Percentiles rank a stretch among this genome's conserved stretches.
Evolutionary conservation across 1,140 invertebrate genomes (phyloP).

Genomic region (Saxidomus purpurata): DNA sequence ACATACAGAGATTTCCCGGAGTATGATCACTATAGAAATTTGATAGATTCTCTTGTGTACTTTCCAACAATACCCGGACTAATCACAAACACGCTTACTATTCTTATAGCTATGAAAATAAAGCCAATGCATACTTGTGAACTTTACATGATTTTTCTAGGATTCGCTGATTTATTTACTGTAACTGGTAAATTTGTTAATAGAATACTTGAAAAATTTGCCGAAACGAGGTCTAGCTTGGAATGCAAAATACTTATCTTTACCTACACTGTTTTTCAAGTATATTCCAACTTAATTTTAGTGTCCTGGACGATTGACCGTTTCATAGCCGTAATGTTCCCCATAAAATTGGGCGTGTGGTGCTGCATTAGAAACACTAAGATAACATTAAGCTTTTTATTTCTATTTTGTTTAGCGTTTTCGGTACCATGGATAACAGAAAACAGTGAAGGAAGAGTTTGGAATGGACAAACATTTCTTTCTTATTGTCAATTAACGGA

Average conservation of each 20-base stretch:
- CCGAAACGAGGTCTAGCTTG: background rate
- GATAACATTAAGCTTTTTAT: background rate
- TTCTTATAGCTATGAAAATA: background rate
- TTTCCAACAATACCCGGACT: background rate
- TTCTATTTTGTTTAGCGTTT: background rate
- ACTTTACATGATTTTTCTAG: constrained; percentile 9
- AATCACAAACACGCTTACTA: background rate
- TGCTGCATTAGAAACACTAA: constrained; percentile 13
- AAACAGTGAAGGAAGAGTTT: background rate
- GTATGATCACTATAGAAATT: background rate
- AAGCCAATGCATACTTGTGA: background rate
- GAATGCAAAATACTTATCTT: background rate
- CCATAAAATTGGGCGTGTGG: background rate
- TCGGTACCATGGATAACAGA: background rate
- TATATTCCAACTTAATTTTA: background rate
- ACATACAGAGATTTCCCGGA: background rate
- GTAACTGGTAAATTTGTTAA: background rate
- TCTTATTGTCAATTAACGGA: background rate
- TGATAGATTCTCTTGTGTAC: background rate
- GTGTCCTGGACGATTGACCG: too few species aligned
- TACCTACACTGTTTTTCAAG: background rate
- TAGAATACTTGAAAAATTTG: background rate
- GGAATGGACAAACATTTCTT: background rate
- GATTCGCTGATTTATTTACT: background rate
- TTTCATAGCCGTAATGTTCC: constrained; percentile 7